Conservation (phyloP, 1,140 invertebrate species). For the Nasonia longicornis region DNA sequence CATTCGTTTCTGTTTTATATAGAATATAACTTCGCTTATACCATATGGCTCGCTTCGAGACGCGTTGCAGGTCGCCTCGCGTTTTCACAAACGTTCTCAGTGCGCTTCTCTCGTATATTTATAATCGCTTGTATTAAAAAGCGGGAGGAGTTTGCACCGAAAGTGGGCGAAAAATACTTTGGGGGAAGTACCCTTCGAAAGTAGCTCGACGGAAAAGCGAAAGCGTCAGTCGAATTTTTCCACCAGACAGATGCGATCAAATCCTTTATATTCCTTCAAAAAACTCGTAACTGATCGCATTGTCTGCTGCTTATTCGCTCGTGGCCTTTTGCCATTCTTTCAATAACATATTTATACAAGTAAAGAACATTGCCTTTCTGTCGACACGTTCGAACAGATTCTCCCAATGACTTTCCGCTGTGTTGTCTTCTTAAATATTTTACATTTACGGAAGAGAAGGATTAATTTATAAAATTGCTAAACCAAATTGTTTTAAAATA, state of each 20-base stretch:
- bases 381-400: neutral
- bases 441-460: constrained; percentile 35
- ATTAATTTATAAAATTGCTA: constrained; percentile 26
- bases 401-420: neutral
- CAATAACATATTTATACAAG: constrained; percentile 11
- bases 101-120: neutral
- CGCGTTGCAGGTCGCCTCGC: neutral
- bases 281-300: neutral
- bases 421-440: constrained; percentile 24
- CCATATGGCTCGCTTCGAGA: neutral
- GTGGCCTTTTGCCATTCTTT: neutral
- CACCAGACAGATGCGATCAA: neutral
- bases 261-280: neutral
- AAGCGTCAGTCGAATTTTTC: neutral
- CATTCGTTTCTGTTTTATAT: neutral
- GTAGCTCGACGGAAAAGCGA: neutral
- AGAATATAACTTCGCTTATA: neutral
- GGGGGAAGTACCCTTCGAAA: neutral
- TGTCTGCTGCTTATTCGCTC: neutral
- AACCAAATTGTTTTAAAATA: constrained; percentile 5
- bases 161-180: neutral
- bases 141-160: neutral
- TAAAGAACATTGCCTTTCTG: constrained; percentile 6
- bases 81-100: neutral
- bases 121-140: neutral